phyloP scores from a whole-genome alignment of 2,888 invertebrate genomes.

The Thecocarcelia acutangulata region DNA sequence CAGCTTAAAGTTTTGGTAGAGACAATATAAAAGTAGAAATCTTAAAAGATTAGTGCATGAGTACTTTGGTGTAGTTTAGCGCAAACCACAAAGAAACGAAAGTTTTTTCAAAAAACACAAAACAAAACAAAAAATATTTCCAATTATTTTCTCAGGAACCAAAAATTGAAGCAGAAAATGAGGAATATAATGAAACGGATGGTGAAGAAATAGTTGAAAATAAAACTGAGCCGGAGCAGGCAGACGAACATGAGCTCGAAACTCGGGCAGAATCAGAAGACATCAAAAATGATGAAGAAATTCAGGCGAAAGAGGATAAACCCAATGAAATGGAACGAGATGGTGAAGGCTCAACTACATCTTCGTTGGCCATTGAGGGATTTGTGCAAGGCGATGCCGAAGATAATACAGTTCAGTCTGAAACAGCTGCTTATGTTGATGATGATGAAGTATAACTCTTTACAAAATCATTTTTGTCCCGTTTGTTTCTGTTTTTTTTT shows the following conservation, averaged over 20 bases:
- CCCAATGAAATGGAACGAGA: constrained; percentile 57
- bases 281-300: constrained; percentile 12
- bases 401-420: constrained; percentile 82
- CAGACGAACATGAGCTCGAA: not conserved
- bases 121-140: constrained; percentile 44
- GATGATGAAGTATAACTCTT: constrained; percentile 75
- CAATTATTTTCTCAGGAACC: constrained; percentile 64
- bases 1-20: not conserved
- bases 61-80: constrained; percentile 8
- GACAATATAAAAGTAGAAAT: not conserved
- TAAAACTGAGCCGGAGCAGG: constrained; percentile 1
- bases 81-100: constrained; percentile 23
- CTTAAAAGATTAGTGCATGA: constrained; percentile 29
- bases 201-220: not conserved
- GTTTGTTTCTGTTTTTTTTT: constrained; percentile 70
- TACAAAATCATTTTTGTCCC: constrained; percentile 70
- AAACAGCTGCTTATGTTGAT: constrained; percentile 79
- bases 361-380: constrained; percentile 80
- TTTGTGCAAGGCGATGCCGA: constrained; percentile 80
- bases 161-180: constrained; percentile 31
- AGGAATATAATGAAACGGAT: constrained; percentile 1
- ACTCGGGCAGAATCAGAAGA: not conserved
- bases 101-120: constrained; percentile 26
- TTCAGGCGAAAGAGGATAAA: not conserved
- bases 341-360: constrained; percentile 76